Base-by-base conservation (phyloP, 2,113 vertebrate genomes). In the Cyprinodon variegatus region DNA sequence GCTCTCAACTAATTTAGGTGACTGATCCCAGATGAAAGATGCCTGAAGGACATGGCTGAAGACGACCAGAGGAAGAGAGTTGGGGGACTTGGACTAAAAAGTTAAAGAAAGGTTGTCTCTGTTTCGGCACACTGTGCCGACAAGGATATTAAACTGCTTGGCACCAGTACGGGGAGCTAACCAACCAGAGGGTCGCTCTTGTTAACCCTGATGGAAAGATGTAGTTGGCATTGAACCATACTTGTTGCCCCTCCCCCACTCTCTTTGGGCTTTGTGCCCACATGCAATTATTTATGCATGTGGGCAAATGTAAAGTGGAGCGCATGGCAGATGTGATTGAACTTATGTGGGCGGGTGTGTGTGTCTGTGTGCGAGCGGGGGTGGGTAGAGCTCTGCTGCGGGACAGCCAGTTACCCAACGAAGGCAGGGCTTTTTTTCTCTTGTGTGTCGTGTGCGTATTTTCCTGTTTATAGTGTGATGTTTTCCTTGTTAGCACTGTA, bases 371-470 rank as follows among this genome's bases (percentile, higher is more conserved):
- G 73, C 36, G 66, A 45, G 70, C 74, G 72, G 76, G 86, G 86
- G 84, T 76, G 89, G 86, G 91, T 88, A 85, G 89, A 90, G 92
- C 91, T 94, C 86, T 92, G 93, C 94, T 94, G 93, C 93, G 90
- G 94, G 94, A 93, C 94, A 94, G 94, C 94, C 90, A 90, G 88
- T 93, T 85, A 87, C 85, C 80, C 89, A 89, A 85, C 72, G 85
- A 83, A 82, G 90, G 91, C 79, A 79, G 89, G 89, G 90, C 90
- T 88, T 92, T 57, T n/a, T 20, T 80, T 91, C 82, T 90, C 84
- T 79, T 78, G 83, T 89, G 88, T 87, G 68, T 70, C 10, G 66
- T 90, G 78, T 13, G 83, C 75, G 82, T 90, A 77, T 85, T 92
- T 85, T 89, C 85, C 87, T 80, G 84, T 92, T 94, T 86, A 84